Evolutionary conservation across 2,888 invertebrate genomes (phyloP), one percentile per base, ranked within the genome.

Genomic region (Amblyjoppa proteus): DNA sequence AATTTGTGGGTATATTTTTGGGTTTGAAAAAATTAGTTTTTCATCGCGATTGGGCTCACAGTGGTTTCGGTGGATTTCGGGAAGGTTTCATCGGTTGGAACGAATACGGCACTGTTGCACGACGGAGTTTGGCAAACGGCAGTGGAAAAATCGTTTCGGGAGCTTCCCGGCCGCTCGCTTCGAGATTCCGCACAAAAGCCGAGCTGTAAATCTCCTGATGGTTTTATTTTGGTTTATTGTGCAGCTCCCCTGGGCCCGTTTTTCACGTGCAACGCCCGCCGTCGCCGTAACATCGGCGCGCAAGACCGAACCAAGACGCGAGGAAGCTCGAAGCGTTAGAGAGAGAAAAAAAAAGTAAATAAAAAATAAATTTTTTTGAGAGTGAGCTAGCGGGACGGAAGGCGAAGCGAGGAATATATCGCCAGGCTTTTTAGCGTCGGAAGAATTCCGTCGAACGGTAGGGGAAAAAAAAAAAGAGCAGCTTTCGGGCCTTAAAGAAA

Each of bases 201-300:
- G 49, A 34, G 80, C 82, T 81, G 88, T 92, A 92, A 92, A 92
- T 91, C 90, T 89, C 85, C 78, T 81, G 78, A 91, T 91, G 90
- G 90, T 91, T 92, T 92, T 91, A 92, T 91, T 90, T 87, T 88
- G 89, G 89, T 91, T 91, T 91, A 90, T 89, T 91, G 88, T 64
- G 31, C 34, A 31, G 61, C 45, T 45, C 61, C 11, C 9, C 49
- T 13, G 25, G 75, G 49, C 28, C 49, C 20, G 61, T 56, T n/a
- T n/a, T 74, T 74, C 45, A n/a, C 45, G 64, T 75, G 64, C 64
- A 64, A 64, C 20, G 49, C 64, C 20, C 20, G 64, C 64, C 20
- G 64, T 34, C 49, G 49, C 75, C 75, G 75, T 75, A 75, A 75
- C 64, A 75, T 61, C 31, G 61, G 64, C 7, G 49, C 20, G 49